phyloP scores from a whole-genome alignment of 2,888 invertebrate species.

The Odontothrips loti region DNA sequence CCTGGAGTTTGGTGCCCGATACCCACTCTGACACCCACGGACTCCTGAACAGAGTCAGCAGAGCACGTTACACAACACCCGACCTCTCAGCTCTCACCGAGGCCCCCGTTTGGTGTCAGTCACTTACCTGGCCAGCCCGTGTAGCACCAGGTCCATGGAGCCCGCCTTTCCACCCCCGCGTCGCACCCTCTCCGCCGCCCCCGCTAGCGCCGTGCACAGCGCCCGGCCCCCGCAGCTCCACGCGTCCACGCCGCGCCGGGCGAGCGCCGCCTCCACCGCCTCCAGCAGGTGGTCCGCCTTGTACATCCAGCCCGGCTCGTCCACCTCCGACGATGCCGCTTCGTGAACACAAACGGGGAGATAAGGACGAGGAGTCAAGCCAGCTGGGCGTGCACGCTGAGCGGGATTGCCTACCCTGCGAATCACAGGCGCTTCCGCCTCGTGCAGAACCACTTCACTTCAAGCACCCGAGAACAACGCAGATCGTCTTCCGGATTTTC shows the following conservation, averaged over 20 bases:
- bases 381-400: neutral
- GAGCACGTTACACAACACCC: no score
- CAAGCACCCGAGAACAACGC: no score
- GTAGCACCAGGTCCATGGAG: constrained; percentile 13
- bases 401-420: neutral
- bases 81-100: no score
- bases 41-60: neutral
- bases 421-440: neutral
- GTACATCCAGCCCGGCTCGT: neutral
- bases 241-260: neutral
- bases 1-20: neutral
- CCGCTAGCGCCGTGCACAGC: constrained; percentile 11
- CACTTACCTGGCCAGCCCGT: neutral
- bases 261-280: constrained; percentile 12
- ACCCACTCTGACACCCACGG: neutral
- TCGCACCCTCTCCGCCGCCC: constrained; percentile 5
- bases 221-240: constrained; percentile 17
- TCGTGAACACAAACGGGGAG: neutral
- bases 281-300: neutral
- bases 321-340: neutral
- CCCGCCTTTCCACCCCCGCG: neutral
- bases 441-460: no score
- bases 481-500: no score
- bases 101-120: neutral
- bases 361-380: neutral